These are phyloP conservation scores for Oryzias curvinotus DNA, from an alignment of 2,113 vertebrate species.

Conservation along the genomic window DNA sequence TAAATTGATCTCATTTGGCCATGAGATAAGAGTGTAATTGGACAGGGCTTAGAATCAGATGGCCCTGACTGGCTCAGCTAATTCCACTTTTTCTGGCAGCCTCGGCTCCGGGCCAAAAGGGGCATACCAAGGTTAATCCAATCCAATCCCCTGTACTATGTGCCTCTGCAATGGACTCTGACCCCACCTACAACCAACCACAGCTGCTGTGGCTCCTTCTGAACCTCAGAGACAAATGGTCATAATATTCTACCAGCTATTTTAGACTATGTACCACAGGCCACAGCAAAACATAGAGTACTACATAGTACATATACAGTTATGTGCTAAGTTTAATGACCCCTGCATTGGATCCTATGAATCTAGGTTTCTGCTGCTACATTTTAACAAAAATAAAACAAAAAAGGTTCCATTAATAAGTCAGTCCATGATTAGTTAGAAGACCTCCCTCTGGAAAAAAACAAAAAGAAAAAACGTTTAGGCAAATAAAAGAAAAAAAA, in stretches of 20 bases:
- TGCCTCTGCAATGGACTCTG: conserved; percentile 38
- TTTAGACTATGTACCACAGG: conserved; percentile 5
- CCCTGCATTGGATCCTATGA: too few relatives aligned
- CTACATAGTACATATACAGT: background rate
- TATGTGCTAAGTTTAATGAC: background rate
- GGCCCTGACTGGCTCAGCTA: conserved; percentile 77
- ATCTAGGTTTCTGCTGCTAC: too few relatives aligned
- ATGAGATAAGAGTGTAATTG: conserved; percentile 85
- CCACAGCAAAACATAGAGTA: too few relatives aligned
- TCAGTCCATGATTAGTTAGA: too few relatives aligned
- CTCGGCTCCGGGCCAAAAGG: conserved; percentile 71
- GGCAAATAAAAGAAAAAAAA: too few relatives aligned
- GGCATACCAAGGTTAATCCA: conserved; percentile 83
- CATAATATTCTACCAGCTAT: conserved; percentile 49
- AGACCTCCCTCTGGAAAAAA: too few relatives aligned
- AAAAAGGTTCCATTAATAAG: too few relatives aligned
- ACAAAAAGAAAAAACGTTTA: too few relatives aligned
- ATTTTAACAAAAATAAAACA: too few relatives aligned
- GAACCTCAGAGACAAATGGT: conserved; percentile 34
- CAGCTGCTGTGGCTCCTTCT: conserved; percentile 40
- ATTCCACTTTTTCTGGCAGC: conserved; percentile 79
- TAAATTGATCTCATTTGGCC: conserved; percentile 78
- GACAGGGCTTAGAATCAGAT: conserved; percentile 80
- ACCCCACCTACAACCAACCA: conserved; percentile 43
- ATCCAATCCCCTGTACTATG: conserved; percentile 75